Evolutionary conservation across 1,140 invertebrate genomes (phyloP).

Genomic region (Pseudomyrmex flavicornis): DNA sequence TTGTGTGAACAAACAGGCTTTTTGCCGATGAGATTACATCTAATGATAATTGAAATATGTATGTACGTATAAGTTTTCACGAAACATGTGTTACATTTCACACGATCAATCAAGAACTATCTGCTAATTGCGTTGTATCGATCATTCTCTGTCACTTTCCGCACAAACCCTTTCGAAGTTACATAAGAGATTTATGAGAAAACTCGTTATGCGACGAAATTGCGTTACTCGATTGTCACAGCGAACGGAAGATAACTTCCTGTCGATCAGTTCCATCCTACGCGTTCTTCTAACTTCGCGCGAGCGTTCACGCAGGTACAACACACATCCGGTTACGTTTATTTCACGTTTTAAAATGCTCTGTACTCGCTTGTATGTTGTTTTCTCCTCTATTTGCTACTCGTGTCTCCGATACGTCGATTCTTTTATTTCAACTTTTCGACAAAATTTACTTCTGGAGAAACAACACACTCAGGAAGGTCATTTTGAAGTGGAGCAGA

Average conservation of each 20-base stretch:
- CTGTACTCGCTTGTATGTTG: not conserved
- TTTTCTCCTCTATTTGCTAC: not conserved
- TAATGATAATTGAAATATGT: no score
- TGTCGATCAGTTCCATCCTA: constrained; percentile 60
- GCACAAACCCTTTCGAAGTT: no score
- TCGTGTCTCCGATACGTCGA: not conserved
- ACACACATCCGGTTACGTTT: not conserved
- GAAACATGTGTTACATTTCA: not conserved
- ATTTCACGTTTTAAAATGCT: not conserved
- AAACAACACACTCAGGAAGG: not conserved
- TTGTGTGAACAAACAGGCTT: no score
- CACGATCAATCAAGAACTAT: not conserved
- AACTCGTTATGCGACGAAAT: not conserved
- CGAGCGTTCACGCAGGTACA: constrained; percentile 35
- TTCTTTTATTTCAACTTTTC: not conserved
- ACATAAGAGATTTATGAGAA: constrained; percentile 4
- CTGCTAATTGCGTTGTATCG: constrained; percentile 1
- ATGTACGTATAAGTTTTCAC: no score
- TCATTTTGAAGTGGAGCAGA: constrained; percentile 56
- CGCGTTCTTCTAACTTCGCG: constrained; percentile 36
- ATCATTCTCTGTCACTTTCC: not conserved
- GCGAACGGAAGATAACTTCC: constrained; percentile 63
- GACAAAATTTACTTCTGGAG: not conserved
- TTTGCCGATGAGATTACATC: no score
- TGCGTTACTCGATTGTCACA: constrained; percentile 24